Percentiles rank a stretch among this genome's conserved stretches.
phyloP scores from a whole-genome alignment of 2,113 vertebrate genomes.

The Xiphophorus couchianus region DNA sequence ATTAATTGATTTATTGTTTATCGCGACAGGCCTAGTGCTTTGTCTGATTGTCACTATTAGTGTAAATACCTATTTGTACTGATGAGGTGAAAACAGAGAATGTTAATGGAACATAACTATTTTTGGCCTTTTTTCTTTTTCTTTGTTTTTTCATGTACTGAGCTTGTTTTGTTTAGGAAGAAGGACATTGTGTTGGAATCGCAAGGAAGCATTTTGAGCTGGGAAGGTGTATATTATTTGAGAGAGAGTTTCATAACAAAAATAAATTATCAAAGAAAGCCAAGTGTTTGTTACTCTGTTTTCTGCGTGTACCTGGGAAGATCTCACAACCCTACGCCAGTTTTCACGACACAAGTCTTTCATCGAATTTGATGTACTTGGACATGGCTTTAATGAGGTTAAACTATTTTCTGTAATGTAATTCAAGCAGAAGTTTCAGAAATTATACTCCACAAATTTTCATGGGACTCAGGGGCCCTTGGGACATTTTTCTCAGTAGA shows the following conservation, averaged over 20 bases:
- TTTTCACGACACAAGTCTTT: neutral
- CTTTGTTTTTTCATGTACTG: constrained; percentile 16
- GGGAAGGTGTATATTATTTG: neutral
- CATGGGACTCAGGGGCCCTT: neutral
- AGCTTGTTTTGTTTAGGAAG: constrained; percentile 10
- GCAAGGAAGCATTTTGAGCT: neutral
- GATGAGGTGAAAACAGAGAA: constrained; percentile 42
- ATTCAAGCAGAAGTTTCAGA: neutral
- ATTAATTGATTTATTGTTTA: no score
- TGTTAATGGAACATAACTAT: constrained; percentile 47
- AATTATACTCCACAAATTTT: neutral
- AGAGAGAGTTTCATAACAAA: neutral
- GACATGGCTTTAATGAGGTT: neutral
- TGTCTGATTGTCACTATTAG: constrained; percentile 54
- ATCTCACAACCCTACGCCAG: no score
- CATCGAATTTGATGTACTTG: neutral
- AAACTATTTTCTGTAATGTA: neutral
- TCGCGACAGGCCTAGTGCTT: constrained; percentile 27
- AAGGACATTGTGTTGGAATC: neutral
- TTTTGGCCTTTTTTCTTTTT: constrained; percentile 14
- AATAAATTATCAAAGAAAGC: neutral
- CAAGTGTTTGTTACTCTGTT: neutral
- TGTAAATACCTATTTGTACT: constrained; percentile 58
- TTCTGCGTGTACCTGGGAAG: no score
- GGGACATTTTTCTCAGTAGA: neutral